Base-by-base conservation (phyloP, 2,797 vertebrate species). In the Podargus strigoides region DNA sequence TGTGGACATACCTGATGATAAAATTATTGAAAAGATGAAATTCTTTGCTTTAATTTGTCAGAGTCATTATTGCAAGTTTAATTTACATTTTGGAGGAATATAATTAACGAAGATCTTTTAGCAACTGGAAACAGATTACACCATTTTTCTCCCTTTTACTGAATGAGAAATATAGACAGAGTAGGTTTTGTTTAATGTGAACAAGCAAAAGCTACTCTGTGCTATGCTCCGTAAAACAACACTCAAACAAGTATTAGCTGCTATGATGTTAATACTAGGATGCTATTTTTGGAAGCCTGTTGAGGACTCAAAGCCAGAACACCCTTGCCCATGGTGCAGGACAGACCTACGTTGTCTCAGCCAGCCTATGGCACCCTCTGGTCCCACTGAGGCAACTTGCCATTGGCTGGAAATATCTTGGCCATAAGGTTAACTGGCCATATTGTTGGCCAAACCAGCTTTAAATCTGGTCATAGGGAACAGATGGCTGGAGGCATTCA, bases 1-100 rank as follows among this genome's bases (percentile, higher is more conserved):
- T 83, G 68, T 90, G 93, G 73, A 95, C 75, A 92, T 94, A 96
- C 62, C 82, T 91, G 92, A 96, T 97, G 87, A 95, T 90, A 89
- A 90, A 96, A 97, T 94, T 95, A 97, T 77, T 96, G 86, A 94
- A 97, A 97, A 96, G 80, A 96, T 90, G 93, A 97, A 94, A 95
- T 96, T 95, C 86, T 96, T 94, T 90, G 42, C 83, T 89, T 93
- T 92, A 74, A 94, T 97, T 97, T 96, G 89, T 97, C 92, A 97
- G 92, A 94, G 93, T 91, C 93, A 93, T 95, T 96, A 96, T 85
- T 95, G 37, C 59, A 75, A 56, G 92, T 96, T 94, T 89, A 96
- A 96, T 97, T 97, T 96, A 95, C 74, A 94, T 93, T 97, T 97
- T 93, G 85, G 78, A 92, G 76, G 86, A 94, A 94, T 79, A 95